Conservation (phyloP, 2,113 vertebrate species). For the Aramus guarauna region DNA sequence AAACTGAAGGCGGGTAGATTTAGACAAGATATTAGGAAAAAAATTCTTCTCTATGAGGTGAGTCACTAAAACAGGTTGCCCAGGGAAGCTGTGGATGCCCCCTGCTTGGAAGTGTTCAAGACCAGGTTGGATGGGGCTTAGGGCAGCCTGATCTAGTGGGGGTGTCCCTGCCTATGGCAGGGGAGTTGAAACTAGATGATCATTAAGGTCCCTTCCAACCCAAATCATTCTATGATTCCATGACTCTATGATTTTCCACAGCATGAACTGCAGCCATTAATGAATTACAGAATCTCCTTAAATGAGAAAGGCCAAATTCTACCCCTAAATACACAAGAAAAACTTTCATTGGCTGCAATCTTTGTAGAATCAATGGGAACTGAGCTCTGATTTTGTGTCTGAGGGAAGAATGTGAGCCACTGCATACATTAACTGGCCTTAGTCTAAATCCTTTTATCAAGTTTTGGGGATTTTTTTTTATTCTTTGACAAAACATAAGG, state of each 20-base stretch:
- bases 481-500: neutral
- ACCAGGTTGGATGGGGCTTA: too few species aligned
- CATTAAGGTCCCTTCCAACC: too few species aligned
- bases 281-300: conserved; percentile 17
- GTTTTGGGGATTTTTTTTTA: neutral
- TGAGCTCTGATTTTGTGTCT: conserved; percentile 12
- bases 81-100: too few species aligned
- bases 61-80: too few species aligned
- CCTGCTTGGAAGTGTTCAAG: too few species aligned
- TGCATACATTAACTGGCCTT: conserved; percentile 10
- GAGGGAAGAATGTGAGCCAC: neutral
- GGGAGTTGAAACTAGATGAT: too few species aligned
- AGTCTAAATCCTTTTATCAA: neutral
- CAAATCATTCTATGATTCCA: too few species aligned
- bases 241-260: neutral
- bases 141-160: too few species aligned
- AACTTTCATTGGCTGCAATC: neutral
- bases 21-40: too few species aligned
- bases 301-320: neutral
- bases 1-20: too few species aligned
- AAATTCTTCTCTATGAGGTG: too few species aligned
- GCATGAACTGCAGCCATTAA: neutral
- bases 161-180: too few species aligned
- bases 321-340: neutral
- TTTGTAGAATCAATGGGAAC: neutral